Base-by-base conservation (phyloP, 2,113 vertebrate genomes). In the Pomatostomus ruficeps region DNA sequence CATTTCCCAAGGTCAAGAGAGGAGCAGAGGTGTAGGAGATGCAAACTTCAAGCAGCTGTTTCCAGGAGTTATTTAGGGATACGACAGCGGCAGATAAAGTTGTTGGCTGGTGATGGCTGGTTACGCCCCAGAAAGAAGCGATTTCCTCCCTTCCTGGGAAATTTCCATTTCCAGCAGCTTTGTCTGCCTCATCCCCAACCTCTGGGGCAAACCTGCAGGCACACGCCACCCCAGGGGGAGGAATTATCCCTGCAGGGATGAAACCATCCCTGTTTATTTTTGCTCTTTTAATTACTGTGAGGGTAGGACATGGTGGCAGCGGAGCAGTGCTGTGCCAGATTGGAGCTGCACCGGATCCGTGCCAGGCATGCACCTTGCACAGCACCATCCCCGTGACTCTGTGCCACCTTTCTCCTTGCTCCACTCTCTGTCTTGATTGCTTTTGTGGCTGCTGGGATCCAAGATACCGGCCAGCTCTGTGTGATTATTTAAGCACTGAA, bases 31-130 rank as follows among this genome's bases (percentile, higher is more conserved):
- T 58, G 63, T 62, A 58, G 70, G 74, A 89, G 62, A 81, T 19
- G 33, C 57, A 67, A 84, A 59, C 52, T 83, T 81, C n/a, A 84
- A 68, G 61, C 85, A 95, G 94, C 92, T 94, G 84, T 76, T 82
- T 71, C 11, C 4, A 85, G 71, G 36, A 91, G 73, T 80, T 93
- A 80, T 91, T 96, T 66, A 88, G 79, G 86, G 82, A 91, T 31
- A 31, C 0, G 0, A 21, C 48, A 81, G 79, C 6, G 0, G 54
- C 36, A 73, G 65, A 74, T 58, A 6, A 58, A 89, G 87, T 62
- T 90, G 36, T 88, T 57, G 72, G 85, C 17, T 29, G 75, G 33
- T 1, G 10, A 79, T 59, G 74, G 46, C 63, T 89, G 74, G 24
- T 92, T 83, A 84, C 7, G 7, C 52, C 86, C 67, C 81, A 83